phyloP scores from a whole-genome alignment of 2,113 vertebrate species.

The Lophochroa leadbeateri region DNA sequence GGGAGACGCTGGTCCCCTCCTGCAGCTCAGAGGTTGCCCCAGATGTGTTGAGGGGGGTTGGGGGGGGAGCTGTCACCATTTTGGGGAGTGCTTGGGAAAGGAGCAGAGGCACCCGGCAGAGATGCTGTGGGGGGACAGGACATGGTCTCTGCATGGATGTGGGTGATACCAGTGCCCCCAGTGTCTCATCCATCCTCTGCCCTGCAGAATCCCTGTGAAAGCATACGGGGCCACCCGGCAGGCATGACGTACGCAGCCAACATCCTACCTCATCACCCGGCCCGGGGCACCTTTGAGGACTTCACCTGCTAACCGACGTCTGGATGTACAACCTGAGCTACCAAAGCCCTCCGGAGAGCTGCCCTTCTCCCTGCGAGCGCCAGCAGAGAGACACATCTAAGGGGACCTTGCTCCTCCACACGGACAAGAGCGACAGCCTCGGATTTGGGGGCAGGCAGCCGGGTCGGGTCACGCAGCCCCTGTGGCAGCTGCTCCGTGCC shows the following conservation, averaged over 20 bases:
- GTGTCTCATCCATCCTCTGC: not conserved
- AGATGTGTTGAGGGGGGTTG: not conserved
- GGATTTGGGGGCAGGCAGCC: not conserved
- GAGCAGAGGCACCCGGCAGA: not conserved
- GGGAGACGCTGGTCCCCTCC: too few relatives aligned
- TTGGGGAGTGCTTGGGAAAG: not conserved
- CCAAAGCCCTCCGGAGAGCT: constrained; percentile 66
- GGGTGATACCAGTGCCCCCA: not conserved
- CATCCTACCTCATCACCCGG: constrained; percentile 99
- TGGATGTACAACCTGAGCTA: constrained; percentile 71
- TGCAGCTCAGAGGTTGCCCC: not conserved
- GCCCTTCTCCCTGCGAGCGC: constrained; percentile 38
- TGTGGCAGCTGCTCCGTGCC: not conserved
- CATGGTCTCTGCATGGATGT: fast-evolving
- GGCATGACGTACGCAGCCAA: constrained; percentile 94
- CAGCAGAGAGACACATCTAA: constrained; percentile 29
- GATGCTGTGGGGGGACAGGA: fast-evolving
- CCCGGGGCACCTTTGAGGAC: constrained; percentile 96
- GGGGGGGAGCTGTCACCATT: fast-evolving
- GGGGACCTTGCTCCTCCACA: constrained; percentile 36
- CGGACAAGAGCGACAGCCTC: constrained; percentile 20
- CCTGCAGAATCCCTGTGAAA: constrained; percentile 90
- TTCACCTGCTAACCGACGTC: constrained; percentile 92
- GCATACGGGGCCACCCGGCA: constrained; percentile 86
- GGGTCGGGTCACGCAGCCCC: not conserved